phyloP scores from a whole-genome alignment of 2,113 vertebrate genomes.

The Echinops telfairi region DNA sequence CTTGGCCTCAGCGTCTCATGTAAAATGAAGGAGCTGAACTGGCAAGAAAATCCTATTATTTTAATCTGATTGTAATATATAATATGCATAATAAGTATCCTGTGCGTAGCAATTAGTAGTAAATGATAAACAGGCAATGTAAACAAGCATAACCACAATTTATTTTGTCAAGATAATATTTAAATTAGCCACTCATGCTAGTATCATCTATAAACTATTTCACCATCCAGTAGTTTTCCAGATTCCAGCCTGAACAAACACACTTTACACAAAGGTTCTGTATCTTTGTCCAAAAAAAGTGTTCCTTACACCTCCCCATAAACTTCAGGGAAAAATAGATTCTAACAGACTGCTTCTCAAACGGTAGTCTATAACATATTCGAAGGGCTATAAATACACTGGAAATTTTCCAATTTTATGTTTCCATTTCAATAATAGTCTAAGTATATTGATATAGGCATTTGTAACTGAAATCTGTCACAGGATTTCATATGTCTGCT shows the following conservation, averaged over 20 bases:
- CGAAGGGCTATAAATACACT: constrained; percentile 10
- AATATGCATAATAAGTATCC: background rate
- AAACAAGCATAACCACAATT: constrained; percentile 17
- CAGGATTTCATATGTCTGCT: background rate
- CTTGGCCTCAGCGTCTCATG: background rate
- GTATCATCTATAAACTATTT: background rate
- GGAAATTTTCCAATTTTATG: constrained; percentile 24
- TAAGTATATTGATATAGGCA: constrained; percentile 50
- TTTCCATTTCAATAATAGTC: constrained; percentile 38
- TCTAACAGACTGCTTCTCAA: constrained; percentile 21
- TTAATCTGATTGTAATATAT: constrained; percentile 30
- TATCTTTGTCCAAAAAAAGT: background rate
- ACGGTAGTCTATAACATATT: constrained; percentile 10
- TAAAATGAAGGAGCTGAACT: constrained; percentile 23
- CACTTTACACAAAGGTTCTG: constrained; percentile 20
- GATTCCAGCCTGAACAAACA: background rate
- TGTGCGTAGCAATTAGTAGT: background rate
- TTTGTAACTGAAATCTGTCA: constrained; percentile 31
- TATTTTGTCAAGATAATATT: constrained; percentile 26
- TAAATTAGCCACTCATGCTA: constrained; percentile 30
- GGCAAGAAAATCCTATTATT: background rate
- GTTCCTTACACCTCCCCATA: background rate
- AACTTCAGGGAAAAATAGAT: constrained; percentile 5
- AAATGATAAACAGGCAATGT: background rate
- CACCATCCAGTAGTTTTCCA: background rate